Evolutionary conservation across 2,797 vertebrate genomes (phyloP), one percentile per base, ranked within the genome.

Genomic region (Periparus ater): DNA sequence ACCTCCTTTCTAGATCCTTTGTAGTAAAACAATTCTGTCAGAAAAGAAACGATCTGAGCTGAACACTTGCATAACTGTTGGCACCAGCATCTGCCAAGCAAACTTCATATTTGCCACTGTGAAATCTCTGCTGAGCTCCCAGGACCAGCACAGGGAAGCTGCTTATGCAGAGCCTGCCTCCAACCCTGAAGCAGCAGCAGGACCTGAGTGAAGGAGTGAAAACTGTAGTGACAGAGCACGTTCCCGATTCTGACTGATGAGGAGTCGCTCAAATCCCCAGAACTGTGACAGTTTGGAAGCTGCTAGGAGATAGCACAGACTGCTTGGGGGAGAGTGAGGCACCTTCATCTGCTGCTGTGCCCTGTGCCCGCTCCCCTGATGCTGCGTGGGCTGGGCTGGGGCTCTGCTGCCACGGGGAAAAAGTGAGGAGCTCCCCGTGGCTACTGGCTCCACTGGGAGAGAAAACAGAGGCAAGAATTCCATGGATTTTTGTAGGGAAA

Each of bases 131-230:
- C 53, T 65, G 70, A 32, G 65, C 30, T 67, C 34, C 38, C 53
- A 44, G 57, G 53, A 84, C 9, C 30, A 36, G 32, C 18, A 5
- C 4, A 5, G 1, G 36, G 50, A 77, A 74, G n/a, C n/a, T 27
- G 48, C 42, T 76, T n/a, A 32, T 0, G 4, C 25, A 40, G 38
- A n/a, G 11, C 0, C 0, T 70, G 34, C 47, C 38, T 79, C 67
- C 17, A 25, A 47, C 58, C 48, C 51, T n/a, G 19, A 17, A 14
- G n/a, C 7, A 32, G 30, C 26, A 58, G 50, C 50, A 10, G 58
- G 51, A 34, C 20, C 13, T 21, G 40, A 72, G n/a, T 3, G 29
- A 19, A 57, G 60, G 32, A 3, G 0, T 57, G 45, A 58, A 48
- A 70, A 23, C 47, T 75, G 27, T 9, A 54, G 19, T 34, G 72